Evolutionary conservation across 23 tunicate genomes (phyloP), one percentile per base, ranked within the genome.

Genomic region (Phallusia fumigata): DNA sequence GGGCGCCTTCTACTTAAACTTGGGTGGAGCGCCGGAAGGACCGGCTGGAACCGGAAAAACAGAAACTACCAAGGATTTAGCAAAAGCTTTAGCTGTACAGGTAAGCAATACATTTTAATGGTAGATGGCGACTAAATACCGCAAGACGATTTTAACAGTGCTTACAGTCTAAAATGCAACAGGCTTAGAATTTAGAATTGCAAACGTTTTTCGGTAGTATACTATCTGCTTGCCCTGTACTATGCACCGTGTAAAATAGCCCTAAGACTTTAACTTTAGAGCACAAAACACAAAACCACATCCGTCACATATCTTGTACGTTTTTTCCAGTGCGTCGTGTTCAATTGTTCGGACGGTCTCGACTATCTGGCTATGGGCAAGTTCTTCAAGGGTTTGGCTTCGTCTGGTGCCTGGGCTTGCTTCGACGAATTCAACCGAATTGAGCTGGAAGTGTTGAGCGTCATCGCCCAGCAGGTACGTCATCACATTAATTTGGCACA

Each of bases 1-100:
- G 49, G 99, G 99, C 65, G 99, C 99, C 0, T 96, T 96, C 65
- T 91, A 96, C 75, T 89, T 96, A 32, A 91, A 96, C 65, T 84
- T 96, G 21, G 99, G 99, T 21, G 99, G 99, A 26, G 99, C 99
- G 6, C 99, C 99, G 19, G 99, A 96, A 79, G 99, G 99, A 21
- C 99, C 99, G 6, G 99, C 99, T 58, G 99, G 99, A 16, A 96
- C 99, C 6, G 99, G 99, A 53, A 96, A 96, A 88, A 96, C 99
- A 13, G 99, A 96, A 81, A 96, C 99, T 6, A 96, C 99, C 33
- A 96, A 96, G 77, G 99, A 96, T 96, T 82, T 96, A 50, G 99
- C 99, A 10, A 96, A 96, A 82, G 99, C 99, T 11, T 52, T 96
- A 49, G 99, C 99, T 65, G 99, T 96, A 64, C 98, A 94, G 86